Base-by-base conservation (phyloP, 2,888 invertebrate species). In the Acleris laterana region DNA sequence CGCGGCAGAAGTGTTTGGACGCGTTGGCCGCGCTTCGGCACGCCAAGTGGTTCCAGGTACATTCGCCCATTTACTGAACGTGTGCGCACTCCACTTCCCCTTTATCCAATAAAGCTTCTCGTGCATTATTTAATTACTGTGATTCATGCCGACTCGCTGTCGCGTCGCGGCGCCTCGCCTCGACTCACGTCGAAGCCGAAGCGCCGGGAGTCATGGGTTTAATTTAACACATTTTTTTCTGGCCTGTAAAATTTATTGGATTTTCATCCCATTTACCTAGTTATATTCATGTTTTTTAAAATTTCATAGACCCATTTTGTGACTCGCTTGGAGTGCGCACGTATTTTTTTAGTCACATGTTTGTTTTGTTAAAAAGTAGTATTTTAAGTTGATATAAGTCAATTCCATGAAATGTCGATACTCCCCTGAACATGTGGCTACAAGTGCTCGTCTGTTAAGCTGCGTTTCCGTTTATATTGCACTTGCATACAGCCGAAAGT, bases 11-110 rank as follows among this genome's bases (percentile, higher is more conserved):
- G 95, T 99, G 99, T 96, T 97, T 99, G 95, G 97, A 98, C 96
- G 99, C 99, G 95, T 97, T 99, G 95, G 99, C 99, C 95, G 98
- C 98, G 94, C 97, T 99, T 94, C 98, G 99, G 95, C 99, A 99
- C 96, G 98, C 99, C 95, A 99, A 99, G 96, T 99, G 99, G 99
- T 99, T 99, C 97, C 99, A 99, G 98, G 98, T 98, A 92, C 91
- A 85, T 85, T 93, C 85, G 94, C 93, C 93, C 81, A 89, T 82
- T 85, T 81, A 84, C 80, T 76, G 78, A 74, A 81, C 81, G 79
- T 82, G 87, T 86, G 89, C 87, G 90, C 90, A 85, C 87, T 88
- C 86, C 83, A 79, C 79, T 56, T 50, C 65, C 61, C 65, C 55
- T 22, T 44, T 56, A 65, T 65, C 65, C 65, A 65, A 65, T 65